Base-by-base conservation (phyloP, 2,888 invertebrate species). In the Drosophila multiciliata region DNA sequence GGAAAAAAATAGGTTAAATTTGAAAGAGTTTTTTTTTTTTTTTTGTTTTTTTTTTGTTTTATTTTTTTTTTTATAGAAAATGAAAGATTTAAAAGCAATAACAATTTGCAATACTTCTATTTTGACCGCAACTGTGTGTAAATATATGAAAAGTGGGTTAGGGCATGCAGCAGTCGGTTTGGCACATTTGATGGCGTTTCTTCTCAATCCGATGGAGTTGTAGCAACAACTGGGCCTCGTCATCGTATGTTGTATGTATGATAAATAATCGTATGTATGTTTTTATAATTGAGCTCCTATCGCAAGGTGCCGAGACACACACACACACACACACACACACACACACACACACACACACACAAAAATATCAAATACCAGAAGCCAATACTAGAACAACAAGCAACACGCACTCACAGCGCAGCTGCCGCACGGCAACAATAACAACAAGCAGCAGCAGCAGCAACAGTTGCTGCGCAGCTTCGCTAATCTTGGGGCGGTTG, bases 401-500 rank as follows among this genome's bases (percentile, higher is more conserved):
- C 57, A 32, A 35, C 57, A 48, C 63, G 38, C 70, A 50, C 53
- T 23, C 15, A 55, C 69, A 75, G 42, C 66, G 49, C 66, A 35
- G 54, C 62, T 62, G 57, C 20, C 65, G 42, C 23, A 58, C 60
- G n/a, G 50, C 49, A 49, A 23, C 15, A 23, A 12, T 23, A 54
- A 29, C 40, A 55, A 70, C n/a, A 48, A 33, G 20, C 36, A 23
- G 12, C 33, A 33, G 20, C 36, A 23, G 12, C 33, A 54, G 20
- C 45, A 68, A 57, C 54, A 61, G 32, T 66, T 67, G 73, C 53
- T 60, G 66, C 71, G 78, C 83, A 84, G 83, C 83, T 65, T 84
- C 87, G 87, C 65, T 83, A 87, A 80, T 85, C 82, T 78, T 66
- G 35, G 48, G 49, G 50, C 42, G 52, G 29, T 29, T 29, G 5